phyloP scores from a whole-genome alignment of 2,797 vertebrate species.

The Amazonetta brasiliensis region DNA sequence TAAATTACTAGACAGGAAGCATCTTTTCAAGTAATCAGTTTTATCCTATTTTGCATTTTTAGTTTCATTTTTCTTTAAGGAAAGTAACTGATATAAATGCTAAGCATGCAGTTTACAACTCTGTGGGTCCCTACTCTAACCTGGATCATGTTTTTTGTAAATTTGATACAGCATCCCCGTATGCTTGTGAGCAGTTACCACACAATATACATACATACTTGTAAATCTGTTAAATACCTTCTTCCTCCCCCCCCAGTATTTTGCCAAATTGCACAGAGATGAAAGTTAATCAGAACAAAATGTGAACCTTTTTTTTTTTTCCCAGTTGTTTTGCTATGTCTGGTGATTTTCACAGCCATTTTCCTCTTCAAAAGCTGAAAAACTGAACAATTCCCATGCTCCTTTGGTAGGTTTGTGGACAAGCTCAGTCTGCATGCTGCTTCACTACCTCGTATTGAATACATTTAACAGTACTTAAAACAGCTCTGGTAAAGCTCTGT shows the following conservation, averaged over 20 bases:
- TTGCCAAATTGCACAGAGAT: background rate
- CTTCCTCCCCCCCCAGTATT: background rate
- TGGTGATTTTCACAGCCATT: background rate
- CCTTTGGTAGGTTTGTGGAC: background rate
- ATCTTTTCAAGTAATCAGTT: background rate
- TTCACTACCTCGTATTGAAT: background rate
- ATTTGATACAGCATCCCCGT: fast-evolving
- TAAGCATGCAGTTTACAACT: no score
- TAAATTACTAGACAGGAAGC: background rate
- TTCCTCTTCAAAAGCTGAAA: background rate
- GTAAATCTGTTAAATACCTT: background rate
- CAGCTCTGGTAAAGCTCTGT: background rate
- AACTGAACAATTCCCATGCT: fast-evolving
- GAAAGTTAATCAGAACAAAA: background rate
- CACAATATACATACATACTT: no score
- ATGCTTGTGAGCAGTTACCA: no score
- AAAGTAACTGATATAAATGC: no score
- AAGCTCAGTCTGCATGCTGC: background rate
- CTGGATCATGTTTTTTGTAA: background rate
- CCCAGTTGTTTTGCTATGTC: background rate
- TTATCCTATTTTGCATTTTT: background rate
- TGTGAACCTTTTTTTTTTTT: background rate
- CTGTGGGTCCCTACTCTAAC: fast-evolving
- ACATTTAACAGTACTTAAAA: fast-evolving
- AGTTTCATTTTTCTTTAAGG: background rate